Evolutionary conservation across 2,888 invertebrate genomes (phyloP), one percentile per base, ranked within the genome.

Genomic region (Lamellibrachia columna): DNA sequence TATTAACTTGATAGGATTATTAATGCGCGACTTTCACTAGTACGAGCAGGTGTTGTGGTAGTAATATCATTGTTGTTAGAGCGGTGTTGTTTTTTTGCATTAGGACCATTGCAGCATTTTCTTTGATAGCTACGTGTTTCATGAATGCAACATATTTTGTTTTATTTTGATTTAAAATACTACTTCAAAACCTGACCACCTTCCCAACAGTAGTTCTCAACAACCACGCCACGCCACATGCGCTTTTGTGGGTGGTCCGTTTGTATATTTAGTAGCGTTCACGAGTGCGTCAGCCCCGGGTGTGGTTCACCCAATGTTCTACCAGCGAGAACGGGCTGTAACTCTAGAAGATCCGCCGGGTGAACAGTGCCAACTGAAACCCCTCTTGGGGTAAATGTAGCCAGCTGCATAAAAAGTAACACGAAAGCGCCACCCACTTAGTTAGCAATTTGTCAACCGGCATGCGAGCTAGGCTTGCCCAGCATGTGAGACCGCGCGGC

Each of bases 1-100:
- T 75, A 75, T 75, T 75, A 75, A 75, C 75, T 75, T 75, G 75
- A 75, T 75, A n/a, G 11, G 75, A 75, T 75, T 75, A 75, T 75
- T 75, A 75, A 75, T n/a, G 75, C 75, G 75, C 75, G 75, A 75
- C 75, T 75, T 22, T 75, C 75, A 75, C 75, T 15, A 75, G 75
- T 75, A 75, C 22, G 2, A 6, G 75, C 75, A 75, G 75, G 75
- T 75, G 75, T 75, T 22, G 75, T 75, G 22, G 75, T 75, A 75
- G 15, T 15, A 75, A 75, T 75, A 75, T 75, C n/a, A 75, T 22
- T 9, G 60, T 22, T 9, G 60, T 15, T 22, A 60, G 60, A 60
- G 11, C 60, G 60, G 60, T 15, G 7, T 15, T 60, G 60, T 15
- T 1, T 15, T 15, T 60, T 60, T 11, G 4, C 15, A 60, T 4